A percentile compares a stretch with the other conserved stretches of the same genome.
Conservation (phyloP, 2,888 invertebrate species). For the Tyria jacobaeae region DNA sequence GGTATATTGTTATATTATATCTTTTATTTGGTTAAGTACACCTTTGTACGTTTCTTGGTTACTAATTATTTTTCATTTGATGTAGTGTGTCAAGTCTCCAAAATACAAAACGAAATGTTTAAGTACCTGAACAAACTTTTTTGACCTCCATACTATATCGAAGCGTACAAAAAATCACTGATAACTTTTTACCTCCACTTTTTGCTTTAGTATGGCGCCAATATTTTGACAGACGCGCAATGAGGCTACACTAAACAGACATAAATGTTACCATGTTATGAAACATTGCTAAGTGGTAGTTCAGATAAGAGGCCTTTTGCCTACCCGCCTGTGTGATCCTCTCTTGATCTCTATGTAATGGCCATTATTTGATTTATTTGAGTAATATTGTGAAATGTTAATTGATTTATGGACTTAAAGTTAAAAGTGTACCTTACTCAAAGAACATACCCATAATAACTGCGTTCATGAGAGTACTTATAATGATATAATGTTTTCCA, state of each 20-base stretch:
- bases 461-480: conserved; percentile 30
- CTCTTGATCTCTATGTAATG: conserved; percentile 50
- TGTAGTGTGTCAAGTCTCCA: no score
- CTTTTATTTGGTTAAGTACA: no score
- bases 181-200: conserved; percentile 43
- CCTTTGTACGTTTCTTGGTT: no score
- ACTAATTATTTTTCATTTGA: neutral
- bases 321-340: conserved; percentile 46
- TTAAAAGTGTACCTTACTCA: conserved; percentile 38
- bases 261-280: conserved; percentile 59
- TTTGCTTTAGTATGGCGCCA: conserved; percentile 66
- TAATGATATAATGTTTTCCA: conserved; percentile 34
- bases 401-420: conserved; percentile 43
- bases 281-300: conserved; percentile 77
- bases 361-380: conserved; percentile 52
- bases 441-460: conserved; percentile 32
- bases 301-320: conserved; percentile 70
- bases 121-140: conserved; percentile 12
- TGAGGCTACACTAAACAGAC: conserved; percentile 70
- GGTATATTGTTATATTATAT: no score
- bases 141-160: conserved; percentile 16
- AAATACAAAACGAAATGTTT: neutral
- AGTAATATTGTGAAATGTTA: conserved; percentile 43
- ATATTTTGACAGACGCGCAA: conserved; percentile 71
- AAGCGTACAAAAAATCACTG: conserved; percentile 35